Percentiles rank a stretch among this genome's conserved stretches.
Evolutionary conservation across 2,797 vertebrate species (phyloP).

Genomic region (Phrynocephalus forsythii): DNA sequence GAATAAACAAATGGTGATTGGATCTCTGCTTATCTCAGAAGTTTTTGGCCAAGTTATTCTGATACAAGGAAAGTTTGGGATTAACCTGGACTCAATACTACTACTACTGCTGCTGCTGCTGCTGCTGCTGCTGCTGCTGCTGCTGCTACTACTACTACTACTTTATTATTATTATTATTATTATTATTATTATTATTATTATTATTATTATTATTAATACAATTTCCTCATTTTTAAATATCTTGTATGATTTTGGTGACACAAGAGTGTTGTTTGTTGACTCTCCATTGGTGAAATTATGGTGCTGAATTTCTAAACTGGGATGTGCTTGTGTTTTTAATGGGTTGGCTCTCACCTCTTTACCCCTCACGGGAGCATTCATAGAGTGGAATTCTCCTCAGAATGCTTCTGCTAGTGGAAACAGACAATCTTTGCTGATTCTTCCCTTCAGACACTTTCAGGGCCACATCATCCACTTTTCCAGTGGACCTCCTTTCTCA

Average conservation of each 20-base stretch:
- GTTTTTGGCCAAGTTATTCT: too few relatives aligned
- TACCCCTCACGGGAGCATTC: neutral
- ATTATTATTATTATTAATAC: too few relatives aligned
- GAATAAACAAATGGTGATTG: too few relatives aligned
- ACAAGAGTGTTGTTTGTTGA: neutral
- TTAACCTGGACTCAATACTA: too few relatives aligned
- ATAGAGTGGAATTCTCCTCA: neutral
- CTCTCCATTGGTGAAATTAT: neutral
- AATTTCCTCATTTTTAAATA: neutral
- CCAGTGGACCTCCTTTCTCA: neutral
- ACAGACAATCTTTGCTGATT: neutral
- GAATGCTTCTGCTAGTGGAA: neutral
- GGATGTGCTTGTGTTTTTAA: neutral
- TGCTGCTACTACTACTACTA: too few relatives aligned
- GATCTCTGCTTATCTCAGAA: too few relatives aligned
- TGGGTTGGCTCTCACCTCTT: neutral
- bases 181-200: too few relatives aligned
- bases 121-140: too few relatives aligned
- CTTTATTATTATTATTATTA: too few relatives aligned
- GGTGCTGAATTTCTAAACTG: neutral
- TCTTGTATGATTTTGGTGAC: neutral
- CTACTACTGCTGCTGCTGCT: too few relatives aligned
- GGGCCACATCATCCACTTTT: neutral
- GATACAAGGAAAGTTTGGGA: too few relatives aligned
- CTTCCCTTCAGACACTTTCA: neutral